Evolutionary conservation across 2,113 vertebrate species (phyloP).

Genomic region (Salvelinus alpinus): DNA sequence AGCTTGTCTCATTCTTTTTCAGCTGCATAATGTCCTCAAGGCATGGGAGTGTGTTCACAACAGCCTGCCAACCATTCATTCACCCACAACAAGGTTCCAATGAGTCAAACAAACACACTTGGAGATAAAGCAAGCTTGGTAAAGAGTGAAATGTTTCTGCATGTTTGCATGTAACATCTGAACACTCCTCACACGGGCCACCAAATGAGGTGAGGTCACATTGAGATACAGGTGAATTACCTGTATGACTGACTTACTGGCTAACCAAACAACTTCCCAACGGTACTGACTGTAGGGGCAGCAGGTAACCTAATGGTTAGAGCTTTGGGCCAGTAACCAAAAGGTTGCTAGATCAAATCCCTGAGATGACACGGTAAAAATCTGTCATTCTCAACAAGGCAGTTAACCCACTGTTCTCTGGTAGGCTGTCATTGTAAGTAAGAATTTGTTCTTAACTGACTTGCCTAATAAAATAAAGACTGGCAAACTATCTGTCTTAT

Average conservation of each 20-base stretch:
- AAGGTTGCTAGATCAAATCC: too few relatives aligned
- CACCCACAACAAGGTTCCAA: background rate
- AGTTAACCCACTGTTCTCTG: too few relatives aligned
- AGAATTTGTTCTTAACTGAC: too few relatives aligned
- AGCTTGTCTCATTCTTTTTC: conserved; percentile 40
- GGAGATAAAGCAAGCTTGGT: background rate
- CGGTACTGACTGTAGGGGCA: too few relatives aligned
- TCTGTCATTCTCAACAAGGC: too few relatives aligned
- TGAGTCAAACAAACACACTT: background rate
- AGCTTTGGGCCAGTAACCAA: too few relatives aligned
- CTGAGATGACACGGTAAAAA: too few relatives aligned
- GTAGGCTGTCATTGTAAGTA: too few relatives aligned
- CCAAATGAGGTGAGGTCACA: background rate
- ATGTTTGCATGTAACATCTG: background rate
- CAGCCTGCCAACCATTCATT: conserved; percentile 1
- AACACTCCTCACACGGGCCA: background rate
- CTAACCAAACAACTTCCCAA: background rate
- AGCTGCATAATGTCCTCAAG: conserved; percentile 49
- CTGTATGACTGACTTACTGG: background rate
- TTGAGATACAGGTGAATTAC: background rate
- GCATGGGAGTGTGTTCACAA: background rate
- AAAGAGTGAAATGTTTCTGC: background rate
- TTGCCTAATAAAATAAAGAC: too few relatives aligned
- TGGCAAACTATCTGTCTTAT: too few relatives aligned
- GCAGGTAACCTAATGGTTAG: too few relatives aligned